Conservation (phyloP, 2,888 invertebrate genomes). For the Drosophila leonis region DNA sequence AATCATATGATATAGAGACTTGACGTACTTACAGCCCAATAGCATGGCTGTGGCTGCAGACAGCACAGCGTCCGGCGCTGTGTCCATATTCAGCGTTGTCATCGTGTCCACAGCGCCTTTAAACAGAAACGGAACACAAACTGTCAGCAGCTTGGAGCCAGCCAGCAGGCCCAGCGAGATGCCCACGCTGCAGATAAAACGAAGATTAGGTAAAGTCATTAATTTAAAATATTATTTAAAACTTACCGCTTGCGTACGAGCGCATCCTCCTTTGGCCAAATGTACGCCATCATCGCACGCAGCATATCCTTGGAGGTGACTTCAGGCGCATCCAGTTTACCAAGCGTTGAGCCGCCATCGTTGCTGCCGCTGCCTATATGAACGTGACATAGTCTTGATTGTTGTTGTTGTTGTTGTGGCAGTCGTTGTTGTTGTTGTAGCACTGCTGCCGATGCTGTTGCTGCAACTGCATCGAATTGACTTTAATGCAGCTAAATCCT, state of each 20-base stretch:
- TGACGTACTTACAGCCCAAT: constrained; percentile 90
- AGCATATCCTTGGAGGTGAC: constrained; percentile 93
- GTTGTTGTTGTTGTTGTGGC: constrained; percentile 48
- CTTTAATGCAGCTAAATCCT: constrained; percentile 85
- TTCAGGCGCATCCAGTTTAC: constrained; percentile 88
- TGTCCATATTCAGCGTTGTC: constrained; percentile 89
- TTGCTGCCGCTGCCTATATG: constrained; percentile 92
- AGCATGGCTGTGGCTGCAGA: constrained; percentile 93
- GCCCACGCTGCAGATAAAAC: constrained; percentile 89
- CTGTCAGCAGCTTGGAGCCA: constrained; percentile 94
- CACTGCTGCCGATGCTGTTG: constrained; percentile 41
- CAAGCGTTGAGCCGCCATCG: constrained; percentile 87
- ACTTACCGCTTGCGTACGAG: constrained; percentile 83
- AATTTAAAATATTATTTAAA: too few species aligned
- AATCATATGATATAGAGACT: neutral
- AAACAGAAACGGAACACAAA: constrained; percentile 97
- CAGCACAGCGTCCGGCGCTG: constrained; percentile 92
- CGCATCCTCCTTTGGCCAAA: constrained; percentile 95
- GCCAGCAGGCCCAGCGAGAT: constrained; percentile 92
- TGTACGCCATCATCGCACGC: constrained; percentile 94
- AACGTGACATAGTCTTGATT: constrained; percentile 91
- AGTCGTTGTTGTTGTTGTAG: constrained; percentile 55
- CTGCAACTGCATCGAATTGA: constrained; percentile 84
- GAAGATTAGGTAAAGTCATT: too few species aligned
- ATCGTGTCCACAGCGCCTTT: constrained; percentile 94